A percentile compares a stretch with the other conserved stretches of the same genome.
These are phyloP conservation scores for Catharus fuscescens DNA, from an alignment of 2,113 vertebrate genomes.

Conservation along the genomic window DNA sequence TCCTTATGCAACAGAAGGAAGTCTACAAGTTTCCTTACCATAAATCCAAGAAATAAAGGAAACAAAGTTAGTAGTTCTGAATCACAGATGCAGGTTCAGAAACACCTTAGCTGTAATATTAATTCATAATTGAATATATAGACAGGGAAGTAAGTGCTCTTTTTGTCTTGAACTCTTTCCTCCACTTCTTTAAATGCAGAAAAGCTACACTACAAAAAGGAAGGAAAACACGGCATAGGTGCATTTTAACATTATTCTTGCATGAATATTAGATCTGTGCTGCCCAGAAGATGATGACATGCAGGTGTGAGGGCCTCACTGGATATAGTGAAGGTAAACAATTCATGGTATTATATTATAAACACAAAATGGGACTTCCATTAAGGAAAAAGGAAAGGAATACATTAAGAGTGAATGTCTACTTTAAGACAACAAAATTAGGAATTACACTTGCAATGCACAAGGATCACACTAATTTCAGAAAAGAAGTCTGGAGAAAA, in stretches of 20 bases:
- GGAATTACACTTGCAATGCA: not conserved
- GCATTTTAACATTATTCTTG: not conserved
- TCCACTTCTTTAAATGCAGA: not conserved
- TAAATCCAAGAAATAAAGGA: not conserved
- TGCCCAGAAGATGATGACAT: not conserved
- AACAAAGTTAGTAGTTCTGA: not conserved
- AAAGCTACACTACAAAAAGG: not conserved
- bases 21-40: not conserved
- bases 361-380: not conserved
- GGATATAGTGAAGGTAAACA: not conserved
- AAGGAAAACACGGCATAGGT: not conserved
- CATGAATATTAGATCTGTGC: not conserved
- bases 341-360: not conserved
- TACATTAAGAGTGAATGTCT: not conserved
- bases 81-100: not conserved
- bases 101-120: not conserved
- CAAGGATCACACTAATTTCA: not conserved
- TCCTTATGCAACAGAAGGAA: not conserved
- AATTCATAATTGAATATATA: not conserved
- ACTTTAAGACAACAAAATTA: not conserved
- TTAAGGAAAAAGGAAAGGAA: not conserved
- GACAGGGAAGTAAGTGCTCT: not conserved
- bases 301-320: not conserved
- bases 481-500: not conserved
- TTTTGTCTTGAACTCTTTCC: not conserved